A percentile compares a stretch with the other conserved stretches of the same genome.
Conservation (phyloP, 2,888 invertebrate species). For the Amiota minor region DNA sequence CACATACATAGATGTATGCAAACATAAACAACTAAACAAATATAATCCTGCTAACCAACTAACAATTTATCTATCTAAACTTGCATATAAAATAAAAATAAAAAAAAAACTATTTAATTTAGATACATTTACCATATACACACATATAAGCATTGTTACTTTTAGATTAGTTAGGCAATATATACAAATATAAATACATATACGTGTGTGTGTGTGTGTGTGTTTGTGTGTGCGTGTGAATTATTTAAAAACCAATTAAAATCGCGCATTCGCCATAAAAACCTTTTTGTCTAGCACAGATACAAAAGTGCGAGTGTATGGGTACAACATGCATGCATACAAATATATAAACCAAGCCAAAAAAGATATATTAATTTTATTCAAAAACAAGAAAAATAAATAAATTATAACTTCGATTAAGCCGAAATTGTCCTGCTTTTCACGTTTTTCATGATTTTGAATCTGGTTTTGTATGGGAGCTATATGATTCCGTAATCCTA, state of each 20-base stretch:
- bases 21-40: slow-evolving; percentile 34
- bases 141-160: slow-evolving; percentile 10
- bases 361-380: no score
- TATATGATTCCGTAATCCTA: no score
- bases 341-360: no score
- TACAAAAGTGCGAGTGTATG: background rate
- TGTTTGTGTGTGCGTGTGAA: slow-evolving; percentile 38
- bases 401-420: no score
- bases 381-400: no score
- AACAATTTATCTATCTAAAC: slow-evolving; percentile 19
- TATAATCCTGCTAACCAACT: slow-evolving; percentile 41
- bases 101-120: slow-evolving; percentile 43
- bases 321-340: background rate
- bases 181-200: slow-evolving; percentile 12
- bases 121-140: slow-evolving; percentile 11
- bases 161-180: background rate
- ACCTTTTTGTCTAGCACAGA: slow-evolving; percentile 17
- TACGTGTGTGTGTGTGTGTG: background rate
- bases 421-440: no score
- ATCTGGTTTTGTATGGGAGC: no score
- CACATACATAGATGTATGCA: slow-evolving; percentile 28
- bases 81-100: slow-evolving; percentile 21
- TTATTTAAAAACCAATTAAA: slow-evolving; percentile 68
- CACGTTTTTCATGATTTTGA: no score
- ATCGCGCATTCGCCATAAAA: slow-evolving; percentile 59